Evolutionary conservation across 1,140 invertebrate species (phyloP).

Genomic region (Kradibia gibbosae): DNA sequence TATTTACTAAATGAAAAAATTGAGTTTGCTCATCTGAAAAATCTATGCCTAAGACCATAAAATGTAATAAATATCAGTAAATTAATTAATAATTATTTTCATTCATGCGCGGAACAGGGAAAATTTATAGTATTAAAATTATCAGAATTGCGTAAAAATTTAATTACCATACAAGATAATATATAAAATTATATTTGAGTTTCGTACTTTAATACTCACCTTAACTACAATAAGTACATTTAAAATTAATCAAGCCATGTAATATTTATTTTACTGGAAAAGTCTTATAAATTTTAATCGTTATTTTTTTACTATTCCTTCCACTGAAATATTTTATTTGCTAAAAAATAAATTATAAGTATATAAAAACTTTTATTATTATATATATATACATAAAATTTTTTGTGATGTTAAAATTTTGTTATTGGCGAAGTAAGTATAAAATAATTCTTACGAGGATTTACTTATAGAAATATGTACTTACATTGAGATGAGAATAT

Average conservation of each 20-base stretch:
- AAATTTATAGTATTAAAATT: too few relatives aligned
- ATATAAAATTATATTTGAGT: not conserved
- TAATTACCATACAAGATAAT: not conserved
- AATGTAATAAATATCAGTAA: too few relatives aligned
- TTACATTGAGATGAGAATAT: not conserved
- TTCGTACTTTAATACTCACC: too few relatives aligned
- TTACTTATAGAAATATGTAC: constrained; percentile 12
- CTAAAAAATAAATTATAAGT: not conserved
- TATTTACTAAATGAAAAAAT: too few relatives aligned
- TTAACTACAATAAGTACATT: too few relatives aligned
- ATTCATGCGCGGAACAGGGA: too few relatives aligned
- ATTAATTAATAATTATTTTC: too few relatives aligned
- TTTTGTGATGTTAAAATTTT: not conserved
- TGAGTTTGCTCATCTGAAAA: too few relatives aligned
- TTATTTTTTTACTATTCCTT: not conserved
- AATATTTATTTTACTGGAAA: too few relatives aligned
- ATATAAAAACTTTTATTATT: constrained; percentile 7
- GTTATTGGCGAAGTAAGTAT: not conserved
- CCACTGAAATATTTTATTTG: not conserved
- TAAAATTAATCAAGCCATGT: too few relatives aligned
- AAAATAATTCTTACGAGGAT: constrained; percentile 13
- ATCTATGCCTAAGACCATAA: too few relatives aligned
- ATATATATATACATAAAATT: not conserved
- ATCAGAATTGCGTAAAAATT: not conserved
- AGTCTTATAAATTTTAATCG: not conserved